Percentiles rank a stretch among this genome's conserved stretches.
Evolutionary conservation across 2,113 vertebrate species (phyloP).

Genomic region (Anser brachyrhynchus): DNA sequence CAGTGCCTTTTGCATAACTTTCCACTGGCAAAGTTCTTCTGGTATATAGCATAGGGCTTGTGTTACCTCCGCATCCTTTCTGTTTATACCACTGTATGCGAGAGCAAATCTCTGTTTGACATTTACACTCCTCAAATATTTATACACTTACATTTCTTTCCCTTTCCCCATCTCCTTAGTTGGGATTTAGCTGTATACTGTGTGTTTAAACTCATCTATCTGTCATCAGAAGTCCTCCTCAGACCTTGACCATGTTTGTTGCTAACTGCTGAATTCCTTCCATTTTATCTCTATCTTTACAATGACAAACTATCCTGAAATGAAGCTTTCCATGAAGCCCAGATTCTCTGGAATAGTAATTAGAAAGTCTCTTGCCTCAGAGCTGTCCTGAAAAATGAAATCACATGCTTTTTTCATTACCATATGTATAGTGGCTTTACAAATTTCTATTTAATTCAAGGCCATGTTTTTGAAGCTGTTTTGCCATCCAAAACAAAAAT

Average conservation of each 20-base stretch:
- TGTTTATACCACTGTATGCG: not conserved
- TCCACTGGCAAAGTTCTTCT: not conserved
- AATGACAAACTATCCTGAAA: not conserved
- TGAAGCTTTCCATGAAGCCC: not conserved
- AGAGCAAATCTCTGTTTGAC: not conserved
- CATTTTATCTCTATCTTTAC: not conserved
- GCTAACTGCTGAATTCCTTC: not conserved
- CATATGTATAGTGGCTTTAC: not conserved
- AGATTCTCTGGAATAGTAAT: not conserved
- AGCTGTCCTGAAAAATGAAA: not conserved
- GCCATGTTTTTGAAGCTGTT: not conserved
- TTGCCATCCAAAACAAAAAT: not conserved
- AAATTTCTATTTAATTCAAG: not conserved
- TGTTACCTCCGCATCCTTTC: not conserved
- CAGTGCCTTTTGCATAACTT: not conserved
- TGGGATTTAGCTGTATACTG: not conserved
- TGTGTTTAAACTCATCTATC: not conserved
- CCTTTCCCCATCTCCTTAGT: not conserved
- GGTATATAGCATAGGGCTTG: not conserved
- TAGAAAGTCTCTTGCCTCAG: not conserved
- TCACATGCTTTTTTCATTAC: not conserved
- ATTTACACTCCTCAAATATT: not conserved
- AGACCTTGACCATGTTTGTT: not conserved
- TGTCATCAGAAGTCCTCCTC: not conserved
- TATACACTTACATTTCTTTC: not conserved